Base-by-base conservation (phyloP, 2,113 vertebrate species). In the Phasianus colchicus region DNA sequence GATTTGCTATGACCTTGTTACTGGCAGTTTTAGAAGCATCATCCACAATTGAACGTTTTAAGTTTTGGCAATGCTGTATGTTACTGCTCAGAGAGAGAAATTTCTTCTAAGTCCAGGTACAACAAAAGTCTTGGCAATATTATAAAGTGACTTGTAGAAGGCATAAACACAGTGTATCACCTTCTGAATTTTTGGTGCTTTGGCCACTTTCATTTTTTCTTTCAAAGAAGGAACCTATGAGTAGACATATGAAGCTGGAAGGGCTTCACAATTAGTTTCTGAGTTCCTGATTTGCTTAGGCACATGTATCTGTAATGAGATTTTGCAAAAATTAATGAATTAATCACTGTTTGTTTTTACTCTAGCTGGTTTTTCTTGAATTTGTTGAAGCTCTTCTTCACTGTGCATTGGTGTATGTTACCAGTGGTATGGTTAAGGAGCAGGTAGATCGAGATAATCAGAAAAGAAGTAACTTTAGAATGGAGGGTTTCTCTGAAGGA, bases 311-410 rank as follows among this genome's bases (percentile, higher is more conserved):
- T 13, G 5, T 70, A 76, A 48, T 70, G 24, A 83, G 55, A 52
- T 65, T 89, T 71, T 75, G 42, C 45, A 57, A 63, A 75, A 79
- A 58, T 47, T 4, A 85, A 29, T 22, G 3, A 30, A 40, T 79
- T 78, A 32, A 48, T 30, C 42, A 4, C 36, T 18, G 38, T 69
- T 71, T 83, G 36, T 95, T 96, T 45, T 45, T 54, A 9, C 73
- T 97, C 54, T 95, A 99, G 99, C 92, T 99, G 61, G 98, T 98
- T 8, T 99, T 99, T 96, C 98, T 99, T 84, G 99, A 99, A 76
- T 99, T 99, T 97, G 98, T 98, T 38, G 99, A 99, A 94, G 98
- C 98, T 21, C 97, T 99, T n/a, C 90, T 99, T n/a, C 97, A 96
- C 18, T 99, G 98, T 47, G 98, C 98, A 0, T 79, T 98, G 52